Percentiles rank a stretch among this genome's conserved stretches.
Evolutionary conservation across 2,113 vertebrate species (phyloP).

Genomic region (Lichenostomus cassidix): DNA sequence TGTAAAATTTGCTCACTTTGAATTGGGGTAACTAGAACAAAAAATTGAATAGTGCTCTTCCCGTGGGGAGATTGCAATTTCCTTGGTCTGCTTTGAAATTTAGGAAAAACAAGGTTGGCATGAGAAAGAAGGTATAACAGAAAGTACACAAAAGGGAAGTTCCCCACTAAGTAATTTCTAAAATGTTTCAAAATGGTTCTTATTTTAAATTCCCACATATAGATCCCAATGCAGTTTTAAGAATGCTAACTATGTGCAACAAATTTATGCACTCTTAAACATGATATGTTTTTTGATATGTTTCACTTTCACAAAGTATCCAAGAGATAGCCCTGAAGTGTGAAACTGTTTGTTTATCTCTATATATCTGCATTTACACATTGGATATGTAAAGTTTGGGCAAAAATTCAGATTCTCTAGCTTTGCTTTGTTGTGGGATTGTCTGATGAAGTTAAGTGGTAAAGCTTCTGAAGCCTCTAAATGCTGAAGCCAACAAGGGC

Average conservation of each 20-base stretch:
- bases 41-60: neutral
- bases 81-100: neutral
- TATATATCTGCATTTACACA: neutral
- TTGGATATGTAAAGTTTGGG: neutral
- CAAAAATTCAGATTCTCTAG: neutral
- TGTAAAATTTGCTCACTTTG: neutral
- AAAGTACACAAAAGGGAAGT: neutral
- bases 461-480: neutral
- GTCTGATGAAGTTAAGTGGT: neutral
- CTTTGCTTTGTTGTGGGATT: neutral
- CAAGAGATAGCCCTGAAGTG: neutral
- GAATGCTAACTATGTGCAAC: neutral
- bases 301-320: neutral
- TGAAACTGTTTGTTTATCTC: neutral
- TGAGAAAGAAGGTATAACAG: neutral
- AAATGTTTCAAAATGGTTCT: neutral
- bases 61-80: neutral
- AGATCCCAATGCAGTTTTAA: neutral
- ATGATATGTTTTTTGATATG: neutral
- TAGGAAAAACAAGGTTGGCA: neutral
- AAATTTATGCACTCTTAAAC: neutral
- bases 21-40: neutral
- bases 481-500: neutral
- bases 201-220: neutral
- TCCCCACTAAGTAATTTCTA: neutral